phyloP scores from a whole-genome alignment of 2,113 vertebrate genomes.

The Mugil cephalus region DNA sequence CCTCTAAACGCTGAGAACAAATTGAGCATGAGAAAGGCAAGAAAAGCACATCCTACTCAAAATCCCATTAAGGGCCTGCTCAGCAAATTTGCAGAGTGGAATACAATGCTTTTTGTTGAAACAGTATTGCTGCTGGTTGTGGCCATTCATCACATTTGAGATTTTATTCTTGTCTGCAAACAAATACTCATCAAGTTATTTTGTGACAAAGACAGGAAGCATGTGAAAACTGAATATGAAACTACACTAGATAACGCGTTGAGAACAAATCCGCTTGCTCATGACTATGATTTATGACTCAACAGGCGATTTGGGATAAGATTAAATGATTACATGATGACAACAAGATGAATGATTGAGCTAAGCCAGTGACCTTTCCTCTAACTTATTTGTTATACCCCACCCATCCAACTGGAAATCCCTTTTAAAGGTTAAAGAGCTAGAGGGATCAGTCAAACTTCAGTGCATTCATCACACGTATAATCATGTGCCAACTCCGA shows the following conservation, averaged over 20 bases:
- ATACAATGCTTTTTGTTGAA: conserved; percentile 10
- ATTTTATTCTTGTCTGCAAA: neutral
- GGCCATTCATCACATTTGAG: neutral
- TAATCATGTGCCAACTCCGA: conserved; percentile 28
- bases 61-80: conserved; percentile 14
- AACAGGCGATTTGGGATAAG: too few relatives aligned
- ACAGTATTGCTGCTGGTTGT: neutral
- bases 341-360: conserved; percentile 36
- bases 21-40: conserved; percentile 14
- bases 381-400: conserved; percentile 33
- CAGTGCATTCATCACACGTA: conserved; percentile 51
- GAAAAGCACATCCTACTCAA: conserved; percentile 9
- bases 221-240: conserved; percentile 1
- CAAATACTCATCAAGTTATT: neutral
- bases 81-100: neutral
- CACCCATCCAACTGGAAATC: conserved; percentile 49
- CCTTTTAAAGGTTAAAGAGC: conserved; percentile 62
- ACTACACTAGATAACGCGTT: neutral
- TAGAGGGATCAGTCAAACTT: conserved; percentile 53
- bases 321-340: conserved; percentile 35
- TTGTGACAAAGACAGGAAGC: neutral
- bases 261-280: neutral
- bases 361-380: conserved; percentile 44
- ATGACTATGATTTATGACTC: neutral
- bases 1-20: conserved; percentile 28